phyloP scores from a whole-genome alignment of 2,888 invertebrate genomes.

The Lepidonotus clava region DNA sequence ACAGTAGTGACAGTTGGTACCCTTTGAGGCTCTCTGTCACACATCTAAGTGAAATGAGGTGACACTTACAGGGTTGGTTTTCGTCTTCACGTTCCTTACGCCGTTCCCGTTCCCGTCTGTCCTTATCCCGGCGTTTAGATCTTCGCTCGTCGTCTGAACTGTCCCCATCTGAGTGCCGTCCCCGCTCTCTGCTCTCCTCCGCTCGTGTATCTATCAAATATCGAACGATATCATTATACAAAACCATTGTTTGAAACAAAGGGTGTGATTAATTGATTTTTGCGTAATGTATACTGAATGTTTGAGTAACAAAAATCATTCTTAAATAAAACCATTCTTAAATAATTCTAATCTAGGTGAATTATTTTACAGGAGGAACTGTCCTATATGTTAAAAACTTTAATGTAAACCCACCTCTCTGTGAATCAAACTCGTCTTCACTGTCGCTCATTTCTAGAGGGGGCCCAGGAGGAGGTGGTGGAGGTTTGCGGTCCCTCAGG shows the following conservation, averaged over 20 bases:
- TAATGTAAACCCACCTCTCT: conserved; percentile 42
- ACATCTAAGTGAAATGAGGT: no score
- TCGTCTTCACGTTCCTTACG: conserved; percentile 85
- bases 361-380: no score
- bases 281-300: no score
- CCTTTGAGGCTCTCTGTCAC: no score
- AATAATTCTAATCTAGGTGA: no score
- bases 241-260: no score
- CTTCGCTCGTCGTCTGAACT: conserved; percentile 33
- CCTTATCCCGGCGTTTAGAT: neutral
- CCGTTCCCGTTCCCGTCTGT: neutral
- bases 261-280: no score
- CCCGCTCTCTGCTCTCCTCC: conserved; percentile 10
- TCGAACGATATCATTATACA: no score
- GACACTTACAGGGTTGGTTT: conserved; percentile 88
- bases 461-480: conserved; percentile 79
- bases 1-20: no score
- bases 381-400: no score
- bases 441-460: conserved; percentile 79
- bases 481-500: conserved; percentile 70
- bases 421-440: conserved; percentile 72
- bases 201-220: conserved; percentile 18
- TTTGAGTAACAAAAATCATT: no score
- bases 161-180: conserved; percentile 1
- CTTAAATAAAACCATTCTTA: no score